Percentiles rank a stretch among this genome's conserved stretches.
Evolutionary conservation across 2,797 vertebrate species (phyloP).

Genomic region (Percopsis omiscomaycus): DNA sequence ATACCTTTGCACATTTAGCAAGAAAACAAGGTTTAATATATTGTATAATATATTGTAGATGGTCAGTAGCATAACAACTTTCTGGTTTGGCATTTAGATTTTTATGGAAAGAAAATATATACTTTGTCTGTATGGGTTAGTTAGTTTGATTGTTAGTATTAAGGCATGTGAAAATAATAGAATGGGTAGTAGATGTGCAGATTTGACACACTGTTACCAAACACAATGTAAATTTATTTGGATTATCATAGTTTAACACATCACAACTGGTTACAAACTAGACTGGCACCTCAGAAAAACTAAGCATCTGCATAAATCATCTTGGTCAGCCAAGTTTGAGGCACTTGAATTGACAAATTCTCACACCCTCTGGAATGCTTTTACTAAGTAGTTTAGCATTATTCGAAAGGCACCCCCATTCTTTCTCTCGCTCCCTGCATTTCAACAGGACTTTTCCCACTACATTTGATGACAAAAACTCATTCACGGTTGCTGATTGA

Average conservation of each 20-base stretch:
- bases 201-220: no score
- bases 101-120: not conserved
- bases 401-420: not conserved
- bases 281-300: not conserved
- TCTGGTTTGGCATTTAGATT: slow-evolving; percentile 1
- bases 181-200: not conserved
- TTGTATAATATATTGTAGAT: not conserved
- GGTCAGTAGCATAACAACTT: not conserved
- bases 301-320: slow-evolving; percentile 20
- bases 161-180: not conserved
- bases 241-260: not conserved
- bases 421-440: not conserved
- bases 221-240: no score
- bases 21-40: slow-evolving; percentile 11
- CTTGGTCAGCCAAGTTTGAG: slow-evolving; percentile 3
- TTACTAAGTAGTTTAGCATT: not conserved
- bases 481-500: slow-evolving; percentile 1
- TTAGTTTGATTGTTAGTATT: not conserved
- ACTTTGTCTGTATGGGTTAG: not conserved
- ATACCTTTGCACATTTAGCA: slow-evolving; percentile 34
- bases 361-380: slow-evolving; percentile 1
- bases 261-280: slow-evolving; percentile 13
- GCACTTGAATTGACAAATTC: slow-evolving; percentile 2
- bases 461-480: not conserved
- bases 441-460: no score